Percentiles rank a stretch among this genome's conserved stretches.
Conservation (phyloP, 2,888 invertebrate genomes). For the Drosophila subquinaria region DNA sequence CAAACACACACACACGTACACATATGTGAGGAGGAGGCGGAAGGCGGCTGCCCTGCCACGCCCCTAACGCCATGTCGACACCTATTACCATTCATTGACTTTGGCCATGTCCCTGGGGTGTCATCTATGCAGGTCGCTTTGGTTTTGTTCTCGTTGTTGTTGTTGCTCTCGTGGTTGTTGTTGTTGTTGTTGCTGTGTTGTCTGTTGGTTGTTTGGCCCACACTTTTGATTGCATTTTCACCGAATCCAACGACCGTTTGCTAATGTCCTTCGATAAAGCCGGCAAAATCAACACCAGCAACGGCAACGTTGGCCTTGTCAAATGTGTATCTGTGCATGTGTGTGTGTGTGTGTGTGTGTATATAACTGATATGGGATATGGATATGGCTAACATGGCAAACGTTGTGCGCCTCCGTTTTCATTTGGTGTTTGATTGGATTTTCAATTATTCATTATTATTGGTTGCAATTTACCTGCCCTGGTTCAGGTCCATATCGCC, state of each 20-base stretch:
- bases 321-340: conserved; percentile 25
- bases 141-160: conserved; percentile 45
- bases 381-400: conserved; percentile 35
- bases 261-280: conserved; percentile 81
- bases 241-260: conserved; percentile 69
- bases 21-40: not conserved
- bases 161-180: conserved; percentile 3
- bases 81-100: conserved; percentile 81
- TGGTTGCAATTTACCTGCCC: conserved; percentile 83
- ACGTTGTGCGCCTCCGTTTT: conserved; percentile 70
- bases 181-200: conserved; percentile 39
- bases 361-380: conserved; percentile 37
- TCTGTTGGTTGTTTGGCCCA: conserved; percentile 52
- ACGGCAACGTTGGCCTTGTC: conserved; percentile 48
- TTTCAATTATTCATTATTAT: conserved; percentile 86
- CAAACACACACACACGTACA: conserved; percentile 11
- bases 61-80: conserved; percentile 75
- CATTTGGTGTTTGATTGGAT: conserved; percentile 85
- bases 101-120: conserved; percentile 81
- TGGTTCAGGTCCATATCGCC: not conserved
- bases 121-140: conserved; percentile 79
- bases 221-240: conserved; percentile 82
- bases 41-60: conserved; percentile 42
- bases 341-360: conserved; percentile 2
- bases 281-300: conserved; percentile 76